Base-by-base conservation (phyloP, 2,888 invertebrate species). In the Eristalis intricaria region DNA sequence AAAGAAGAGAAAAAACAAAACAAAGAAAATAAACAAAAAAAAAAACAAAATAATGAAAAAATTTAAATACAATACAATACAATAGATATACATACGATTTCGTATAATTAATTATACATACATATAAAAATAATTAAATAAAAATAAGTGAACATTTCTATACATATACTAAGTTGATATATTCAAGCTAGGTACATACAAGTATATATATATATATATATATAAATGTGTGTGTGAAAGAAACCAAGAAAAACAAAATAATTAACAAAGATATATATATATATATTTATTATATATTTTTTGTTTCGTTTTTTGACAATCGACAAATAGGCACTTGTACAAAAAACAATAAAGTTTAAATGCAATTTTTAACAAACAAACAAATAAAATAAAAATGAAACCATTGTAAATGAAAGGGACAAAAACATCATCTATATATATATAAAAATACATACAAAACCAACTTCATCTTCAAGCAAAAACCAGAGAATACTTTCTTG, bases 271-370 rank as follows among this genome's bases (percentile, higher is more conserved):
- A 68, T 81, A 89, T 84, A 87, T 89, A 89, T 89, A 90, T 90
- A 90, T 90, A 89, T 90, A 91, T 90, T 91, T 90, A 91, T 91
- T 91, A 81, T 85, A 90, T 90, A 90, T 89, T 89, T 91, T 90
- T 91, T 91, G 90, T 91, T 92, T 91, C 90, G 91, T 92, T 93
- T 91, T 92, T 93, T 92, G 93, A 93, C 93, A 93, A 93, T 93
- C 93, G 93, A 93, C 93, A 92, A 92, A 93, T 93, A 93, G 93
- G 93, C 93, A 92, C 92, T 92, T 92, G 92, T 92, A 92, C 91
- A 92, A 92, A 90, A 84, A 91, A 89, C 86, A 89, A 89, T 85
- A 89, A 88, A 83, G 89, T 89, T 82, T 84, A 84, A 88, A 84
- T 82, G 82, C 82, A 82, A 82, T 82, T 82, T 80, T 81, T 75